Evolutionary conservation across 2,797 vertebrate genomes (phyloP).

Genomic region (Siniperca scherzeri): DNA sequence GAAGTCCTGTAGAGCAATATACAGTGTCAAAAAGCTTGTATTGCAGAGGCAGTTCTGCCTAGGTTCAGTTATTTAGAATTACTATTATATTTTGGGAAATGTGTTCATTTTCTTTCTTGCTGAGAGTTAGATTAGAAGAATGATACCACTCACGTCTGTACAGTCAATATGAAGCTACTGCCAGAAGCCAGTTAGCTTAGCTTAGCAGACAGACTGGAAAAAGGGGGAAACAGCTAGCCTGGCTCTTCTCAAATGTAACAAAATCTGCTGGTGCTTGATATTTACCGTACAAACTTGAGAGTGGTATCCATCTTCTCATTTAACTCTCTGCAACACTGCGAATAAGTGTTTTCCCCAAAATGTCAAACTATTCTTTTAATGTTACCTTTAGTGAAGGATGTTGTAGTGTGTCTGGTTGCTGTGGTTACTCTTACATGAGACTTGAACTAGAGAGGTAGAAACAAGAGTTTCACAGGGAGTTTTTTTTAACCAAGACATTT

Average conservation of each 20-base stretch:
- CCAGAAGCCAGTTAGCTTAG: not conserved
- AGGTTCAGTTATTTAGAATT: not conserved
- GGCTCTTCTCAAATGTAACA: not conserved
- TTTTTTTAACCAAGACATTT: not conserved
- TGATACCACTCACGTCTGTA: not conserved
- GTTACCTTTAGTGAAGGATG: not conserved
- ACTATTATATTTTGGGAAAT: not conserved
- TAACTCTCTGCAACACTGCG: not conserved
- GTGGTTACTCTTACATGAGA: not conserved
- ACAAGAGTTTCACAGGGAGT: not conserved
- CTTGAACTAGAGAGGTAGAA: not conserved
- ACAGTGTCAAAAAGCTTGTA: not conserved
- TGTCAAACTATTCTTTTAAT: not conserved
- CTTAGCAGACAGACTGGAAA: not conserved
- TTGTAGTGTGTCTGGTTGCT: not conserved
- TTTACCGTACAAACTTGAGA: not conserved
- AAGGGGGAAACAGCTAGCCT: not conserved
- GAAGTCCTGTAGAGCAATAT: not conserved
- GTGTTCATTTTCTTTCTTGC: not conserved
- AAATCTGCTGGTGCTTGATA: not conserved
- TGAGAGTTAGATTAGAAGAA: not conserved
- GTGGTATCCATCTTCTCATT: not conserved
- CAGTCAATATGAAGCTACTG: not conserved
- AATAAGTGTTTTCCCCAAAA: not conserved
- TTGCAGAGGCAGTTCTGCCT: not conserved